phyloP scores from a whole-genome alignment of 2,888 invertebrate genomes.

The Cerastis rubricosa region DNA sequence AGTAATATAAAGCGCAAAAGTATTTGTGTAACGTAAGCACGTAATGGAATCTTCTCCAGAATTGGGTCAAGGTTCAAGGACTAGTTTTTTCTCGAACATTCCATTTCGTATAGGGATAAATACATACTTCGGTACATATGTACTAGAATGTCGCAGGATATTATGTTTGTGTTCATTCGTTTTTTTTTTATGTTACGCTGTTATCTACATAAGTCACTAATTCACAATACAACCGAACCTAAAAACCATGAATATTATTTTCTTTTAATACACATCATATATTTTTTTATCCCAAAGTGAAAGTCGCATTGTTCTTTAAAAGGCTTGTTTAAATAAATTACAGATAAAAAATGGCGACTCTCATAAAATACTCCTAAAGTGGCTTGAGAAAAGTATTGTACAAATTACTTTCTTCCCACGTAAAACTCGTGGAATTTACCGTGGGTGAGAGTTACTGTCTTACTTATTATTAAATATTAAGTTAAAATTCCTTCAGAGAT shows the following conservation, averaged over 20 bases:
- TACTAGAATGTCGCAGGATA: neutral
- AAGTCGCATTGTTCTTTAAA: slow-evolving; percentile 46
- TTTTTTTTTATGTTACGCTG: neutral
- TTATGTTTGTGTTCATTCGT: neutral
- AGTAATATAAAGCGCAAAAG: slow-evolving; percentile 21
- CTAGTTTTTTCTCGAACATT: slow-evolving; percentile 36
- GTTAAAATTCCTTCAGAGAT: neutral
- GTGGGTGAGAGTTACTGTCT: slow-evolving; percentile 34
- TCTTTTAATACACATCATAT: neutral
- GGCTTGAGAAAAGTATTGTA: slow-evolving; percentile 35
- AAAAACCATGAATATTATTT: neutral
- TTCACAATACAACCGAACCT: neutral
- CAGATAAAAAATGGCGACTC: slow-evolving; percentile 4
- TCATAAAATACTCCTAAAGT: slow-evolving; percentile 40
- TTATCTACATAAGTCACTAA: neutral
- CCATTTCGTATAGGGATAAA: slow-evolving; percentile 13
- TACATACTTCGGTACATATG: neutral
- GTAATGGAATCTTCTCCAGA: slow-evolving; percentile 10
- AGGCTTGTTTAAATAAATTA: slow-evolving; percentile 40
- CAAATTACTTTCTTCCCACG: slow-evolving; percentile 50
- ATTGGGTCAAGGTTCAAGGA: slow-evolving; percentile 55
- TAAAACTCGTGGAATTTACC: slow-evolving; percentile 2
- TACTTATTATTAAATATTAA: neutral
- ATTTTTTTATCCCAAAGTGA: slow-evolving; percentile 25
- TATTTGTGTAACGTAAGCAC: slow-evolving; percentile 19